Conservation (phyloP, 2,888 invertebrate species). For the Macrophya annulata region DNA sequence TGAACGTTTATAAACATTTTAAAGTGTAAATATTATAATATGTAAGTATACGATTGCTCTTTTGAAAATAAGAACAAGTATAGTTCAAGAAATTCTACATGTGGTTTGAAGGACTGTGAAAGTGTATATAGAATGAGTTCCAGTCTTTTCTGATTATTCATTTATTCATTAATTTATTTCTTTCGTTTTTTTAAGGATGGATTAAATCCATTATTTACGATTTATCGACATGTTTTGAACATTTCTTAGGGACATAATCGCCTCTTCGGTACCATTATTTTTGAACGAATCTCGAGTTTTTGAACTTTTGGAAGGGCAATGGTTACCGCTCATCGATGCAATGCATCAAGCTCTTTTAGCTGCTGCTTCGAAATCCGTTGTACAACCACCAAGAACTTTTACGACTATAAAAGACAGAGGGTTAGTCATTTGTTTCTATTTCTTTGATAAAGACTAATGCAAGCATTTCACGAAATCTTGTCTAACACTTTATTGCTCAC, state of each 20-base stretch:
- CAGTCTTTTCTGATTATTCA: neutral
- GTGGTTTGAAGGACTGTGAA: neutral
- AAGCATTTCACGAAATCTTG: neutral
- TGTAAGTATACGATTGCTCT: too few relatives aligned
- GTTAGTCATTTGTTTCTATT: constrained; percentile 53
- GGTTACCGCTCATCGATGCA: constrained; percentile 32
- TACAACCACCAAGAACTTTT: constrained; percentile 75
- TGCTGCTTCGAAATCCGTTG: constrained; percentile 59
- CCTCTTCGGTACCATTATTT: constrained; percentile 5
- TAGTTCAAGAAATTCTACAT: too few relatives aligned
- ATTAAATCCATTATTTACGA: neutral
- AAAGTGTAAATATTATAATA: too few relatives aligned
- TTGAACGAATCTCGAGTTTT: constrained; percentile 11
- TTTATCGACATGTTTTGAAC: neutral
- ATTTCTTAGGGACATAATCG: constrained; percentile 21
- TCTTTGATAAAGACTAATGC: neutral
- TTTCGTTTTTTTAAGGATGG: neutral
- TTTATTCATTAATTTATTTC: neutral
- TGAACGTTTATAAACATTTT: too few relatives aligned
- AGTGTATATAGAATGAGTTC: neutral
- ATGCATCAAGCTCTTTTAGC: constrained; percentile 38
- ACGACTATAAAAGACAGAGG: constrained; percentile 64
- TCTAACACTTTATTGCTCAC: neutral
- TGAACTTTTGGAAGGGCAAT: constrained; percentile 40
- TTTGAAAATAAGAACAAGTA: too few relatives aligned